Evolutionary conservation across 2,888 invertebrate genomes (phyloP).

Genomic region (Esperia sulphurella): DNA sequence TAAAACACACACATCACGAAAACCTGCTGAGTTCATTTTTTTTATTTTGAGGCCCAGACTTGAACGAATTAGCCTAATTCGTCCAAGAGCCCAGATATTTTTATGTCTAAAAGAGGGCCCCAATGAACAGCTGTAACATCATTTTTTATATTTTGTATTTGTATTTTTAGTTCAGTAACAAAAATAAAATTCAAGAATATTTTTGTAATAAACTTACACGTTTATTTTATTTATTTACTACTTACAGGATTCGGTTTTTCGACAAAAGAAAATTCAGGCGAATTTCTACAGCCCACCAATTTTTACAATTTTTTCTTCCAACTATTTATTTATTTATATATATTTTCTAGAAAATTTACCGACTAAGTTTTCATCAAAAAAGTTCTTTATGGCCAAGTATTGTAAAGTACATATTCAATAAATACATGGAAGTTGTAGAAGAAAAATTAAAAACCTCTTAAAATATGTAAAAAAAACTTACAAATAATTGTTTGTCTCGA

Average conservation of each 20-base stretch:
- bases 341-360: slow-evolving; percentile 50
- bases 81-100: too few species aligned
- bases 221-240: slow-evolving; percentile 52
- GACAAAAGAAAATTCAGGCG: slow-evolving; percentile 44
- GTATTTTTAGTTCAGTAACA: too few species aligned
- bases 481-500: slow-evolving; percentile 2
- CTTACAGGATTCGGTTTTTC: slow-evolving; percentile 58
- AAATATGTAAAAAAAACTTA: background rate
- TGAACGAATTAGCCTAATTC: too few species aligned
- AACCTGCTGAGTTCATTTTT: too few species aligned
- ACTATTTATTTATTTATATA: slow-evolving; percentile 19
- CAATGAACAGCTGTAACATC: too few species aligned
- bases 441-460: background rate
- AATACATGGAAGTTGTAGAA: background rate
- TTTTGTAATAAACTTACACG: slow-evolving; percentile 67
- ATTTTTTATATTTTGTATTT: too few species aligned
- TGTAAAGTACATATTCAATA: slow-evolving; percentile 13
- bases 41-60: too few species aligned
- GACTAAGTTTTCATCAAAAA: slow-evolving; percentile 33
- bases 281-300: slow-evolving; percentile 52
- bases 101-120: too few species aligned
- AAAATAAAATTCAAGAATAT: slow-evolving; percentile 32
- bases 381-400: slow-evolving; percentile 39
- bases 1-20: too few species aligned
- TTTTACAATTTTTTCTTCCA: slow-evolving; percentile 29